Base-by-base conservation (phyloP, 1,140 invertebrate genomes). In the Thaumatotibia leucotreta region DNA sequence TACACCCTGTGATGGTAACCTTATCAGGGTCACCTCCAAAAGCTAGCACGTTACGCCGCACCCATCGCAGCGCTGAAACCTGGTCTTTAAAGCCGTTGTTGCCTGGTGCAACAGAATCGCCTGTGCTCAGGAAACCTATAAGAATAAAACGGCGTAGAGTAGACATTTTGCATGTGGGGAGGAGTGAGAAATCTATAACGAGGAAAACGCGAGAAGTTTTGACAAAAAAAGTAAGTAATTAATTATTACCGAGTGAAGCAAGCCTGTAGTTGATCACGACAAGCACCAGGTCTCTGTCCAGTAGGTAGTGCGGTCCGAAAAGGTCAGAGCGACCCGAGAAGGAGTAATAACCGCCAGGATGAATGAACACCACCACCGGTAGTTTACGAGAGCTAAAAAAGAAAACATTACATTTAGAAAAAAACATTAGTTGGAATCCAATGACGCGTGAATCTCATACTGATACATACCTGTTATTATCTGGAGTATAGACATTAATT, bases 51-150 rank as follows among this genome's bases (percentile, higher is more conserved):
- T 97, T 95, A 22, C 94, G 78, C 75, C 94, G 92, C 0, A 97
- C 89, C 96, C 96, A 97, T 27, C 93, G 91, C 1, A 97, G 77
- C 0, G 95, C 94, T 31, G 91, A 82, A 1, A 96, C 94, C 86
- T 96, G 95, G 87, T 97, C 96, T 80, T 95, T 95, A 23, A 96
- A 83, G 0, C 95, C 96, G 80, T 93, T 93, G 77, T 97, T 96
- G 11, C 95, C 96, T 0, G 94, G 92, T 0, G 93, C 92, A 39
- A 92, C 77, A 9, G 91, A 84, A 64, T 94, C 94, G 2, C 93
- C 94, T 0, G 93, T 95, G 70, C 93, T 94, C 29, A 96, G 80
- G 68, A 94, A 96, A 10, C 95, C 94, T 94, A 27, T 64, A 70
- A 69, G 32, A 22, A 6, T 65, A 52, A 35, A 17, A 20, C n/a